Percentiles rank a stretch among this genome's conserved stretches.
Evolutionary conservation across 2,797 vertebrate genomes (phyloP).

Genomic region (Oryzias dopingdopingensis): DNA sequence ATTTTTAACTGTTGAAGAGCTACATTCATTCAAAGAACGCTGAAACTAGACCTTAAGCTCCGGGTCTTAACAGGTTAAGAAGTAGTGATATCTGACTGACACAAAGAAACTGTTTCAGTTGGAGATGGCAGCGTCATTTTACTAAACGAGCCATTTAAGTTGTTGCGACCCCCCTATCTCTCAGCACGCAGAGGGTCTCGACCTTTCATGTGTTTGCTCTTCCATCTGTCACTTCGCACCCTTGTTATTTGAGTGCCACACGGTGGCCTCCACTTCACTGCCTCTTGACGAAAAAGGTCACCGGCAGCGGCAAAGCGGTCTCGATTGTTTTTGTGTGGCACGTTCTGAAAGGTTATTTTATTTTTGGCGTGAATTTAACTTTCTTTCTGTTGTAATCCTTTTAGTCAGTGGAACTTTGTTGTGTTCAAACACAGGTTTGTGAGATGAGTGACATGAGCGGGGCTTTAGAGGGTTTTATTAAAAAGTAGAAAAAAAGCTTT

Average conservation of each 20-base stretch:
- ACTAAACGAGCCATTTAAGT: slow-evolving; percentile 32
- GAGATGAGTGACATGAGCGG: slow-evolving; percentile 15
- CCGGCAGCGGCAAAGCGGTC: slow-evolving; percentile 7
- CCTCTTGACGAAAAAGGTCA: slow-evolving; percentile 16
- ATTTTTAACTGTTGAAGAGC: too few species aligned
- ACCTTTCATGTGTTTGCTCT: slow-evolving; percentile 54
- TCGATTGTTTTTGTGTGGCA: not conserved
- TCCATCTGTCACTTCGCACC: slow-evolving; percentile 60
- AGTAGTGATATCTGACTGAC: not conserved
- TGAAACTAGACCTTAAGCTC: too few species aligned
- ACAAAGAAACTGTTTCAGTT: slow-evolving; percentile 16
- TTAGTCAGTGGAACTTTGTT: slow-evolving; percentile 17
- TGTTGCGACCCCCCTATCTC: slow-evolving; percentile 48
- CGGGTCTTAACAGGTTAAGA: not conserved
- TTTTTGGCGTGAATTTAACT: not conserved
- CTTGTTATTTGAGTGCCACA: slow-evolving; percentile 55
- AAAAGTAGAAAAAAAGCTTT: slow-evolving; percentile 8
- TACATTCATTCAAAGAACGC: too few species aligned
- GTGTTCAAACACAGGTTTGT: slow-evolving; percentile 13
- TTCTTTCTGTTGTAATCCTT: slow-evolving; percentile 2
- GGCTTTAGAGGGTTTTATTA: slow-evolving; percentile 26
- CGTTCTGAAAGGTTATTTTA: not conserved
- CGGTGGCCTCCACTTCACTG: slow-evolving; percentile 44
- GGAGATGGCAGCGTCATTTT: slow-evolving; percentile 23
- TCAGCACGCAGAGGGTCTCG: slow-evolving; percentile 19